Percentiles rank a stretch among this genome's conserved stretches.
Conservation (phyloP, 2,888 invertebrate genomes). For the Cantharis rustica region DNA sequence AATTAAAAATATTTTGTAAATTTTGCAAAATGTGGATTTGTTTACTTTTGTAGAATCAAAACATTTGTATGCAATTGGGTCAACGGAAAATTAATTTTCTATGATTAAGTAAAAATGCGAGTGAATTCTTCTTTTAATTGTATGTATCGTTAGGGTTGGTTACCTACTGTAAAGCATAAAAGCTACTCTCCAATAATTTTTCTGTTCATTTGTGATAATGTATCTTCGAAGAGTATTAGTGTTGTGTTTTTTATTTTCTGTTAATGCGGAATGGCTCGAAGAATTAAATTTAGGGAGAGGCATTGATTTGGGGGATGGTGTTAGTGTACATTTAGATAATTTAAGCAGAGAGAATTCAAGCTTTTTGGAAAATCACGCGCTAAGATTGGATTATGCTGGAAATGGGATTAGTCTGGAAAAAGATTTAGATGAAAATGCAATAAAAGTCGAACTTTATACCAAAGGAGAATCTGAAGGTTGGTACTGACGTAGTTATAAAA, state of each 20-base stretch:
- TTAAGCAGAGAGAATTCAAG: slow-evolving; percentile 46
- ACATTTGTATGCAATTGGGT: not conserved
- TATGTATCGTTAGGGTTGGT: slow-evolving; percentile 52
- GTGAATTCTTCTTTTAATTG: not conserved
- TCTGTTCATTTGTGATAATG: slow-evolving; percentile 44
- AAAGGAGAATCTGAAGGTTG: slow-evolving; percentile 47
- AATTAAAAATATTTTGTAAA: not conserved
- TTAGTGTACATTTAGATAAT: slow-evolving; percentile 44
- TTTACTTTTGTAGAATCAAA: not conserved
- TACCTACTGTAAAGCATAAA: slow-evolving; percentile 50
- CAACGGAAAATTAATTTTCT: slow-evolving; percentile 2
- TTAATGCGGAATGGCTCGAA: slow-evolving; percentile 40
- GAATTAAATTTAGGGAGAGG: slow-evolving; percentile 43
- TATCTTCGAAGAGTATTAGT: slow-evolving; percentile 39
- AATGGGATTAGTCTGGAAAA: slow-evolving; percentile 60
- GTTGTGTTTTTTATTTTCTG: slow-evolving; percentile 25
- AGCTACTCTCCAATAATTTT: slow-evolving; percentile 35
- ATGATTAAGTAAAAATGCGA: not conserved
- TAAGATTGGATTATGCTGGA: slow-evolving; percentile 62
- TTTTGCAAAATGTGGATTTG: not conserved
- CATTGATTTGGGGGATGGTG: slow-evolving; percentile 43
- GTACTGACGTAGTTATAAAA: slow-evolving; percentile 9
- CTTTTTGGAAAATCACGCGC: slow-evolving; percentile 59
- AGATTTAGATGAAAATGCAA: slow-evolving; percentile 57
- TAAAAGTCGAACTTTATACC: slow-evolving; percentile 53